Conservation (phyloP, 1,140 invertebrate genomes). For the Glossosoma conforme region DNA sequence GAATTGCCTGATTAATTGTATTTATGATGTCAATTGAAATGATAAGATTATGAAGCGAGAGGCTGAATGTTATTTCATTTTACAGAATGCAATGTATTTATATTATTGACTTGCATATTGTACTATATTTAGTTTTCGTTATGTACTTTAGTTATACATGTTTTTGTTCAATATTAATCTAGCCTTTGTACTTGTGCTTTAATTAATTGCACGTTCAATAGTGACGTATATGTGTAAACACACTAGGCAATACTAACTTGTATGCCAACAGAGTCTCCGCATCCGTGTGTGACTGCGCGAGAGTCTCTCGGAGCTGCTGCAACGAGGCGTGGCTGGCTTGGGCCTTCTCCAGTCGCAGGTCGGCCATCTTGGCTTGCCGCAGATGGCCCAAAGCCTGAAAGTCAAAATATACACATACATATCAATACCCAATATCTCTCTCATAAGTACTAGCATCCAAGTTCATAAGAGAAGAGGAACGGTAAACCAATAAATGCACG, state of each 20-base stretch:
- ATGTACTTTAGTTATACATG: background rate
- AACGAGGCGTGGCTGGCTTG: conserved; percentile 39
- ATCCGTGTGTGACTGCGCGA: conserved; percentile 37
- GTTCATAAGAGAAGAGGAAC: too few relatives aligned
- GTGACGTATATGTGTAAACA: background rate
- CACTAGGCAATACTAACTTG: conserved; percentile 32
- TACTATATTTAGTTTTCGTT: background rate
- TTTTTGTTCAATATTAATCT: background rate
- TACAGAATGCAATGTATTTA: background rate
- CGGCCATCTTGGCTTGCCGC: conserved; percentile 38
- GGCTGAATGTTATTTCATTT: background rate
- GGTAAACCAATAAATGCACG: too few relatives aligned
- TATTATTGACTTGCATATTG: background rate
- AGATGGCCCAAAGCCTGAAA: conserved; percentile 44
- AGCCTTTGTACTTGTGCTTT: background rate
- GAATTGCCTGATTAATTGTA: too few relatives aligned
- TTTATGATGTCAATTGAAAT: too few relatives aligned
- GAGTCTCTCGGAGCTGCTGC: conserved; percentile 36
- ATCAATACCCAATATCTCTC: too few relatives aligned
- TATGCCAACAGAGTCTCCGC: conserved; percentile 40
- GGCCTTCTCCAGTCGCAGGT: conserved; percentile 35
- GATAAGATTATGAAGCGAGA: too few relatives aligned
- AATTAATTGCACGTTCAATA: background rate
- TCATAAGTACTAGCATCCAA: too few relatives aligned
- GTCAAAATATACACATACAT: too few relatives aligned